Evolutionary conservation across 2,113 vertebrate genomes (phyloP), one percentile per base, ranked within the genome.

Genomic region (Patagioenas fasciata): DNA sequence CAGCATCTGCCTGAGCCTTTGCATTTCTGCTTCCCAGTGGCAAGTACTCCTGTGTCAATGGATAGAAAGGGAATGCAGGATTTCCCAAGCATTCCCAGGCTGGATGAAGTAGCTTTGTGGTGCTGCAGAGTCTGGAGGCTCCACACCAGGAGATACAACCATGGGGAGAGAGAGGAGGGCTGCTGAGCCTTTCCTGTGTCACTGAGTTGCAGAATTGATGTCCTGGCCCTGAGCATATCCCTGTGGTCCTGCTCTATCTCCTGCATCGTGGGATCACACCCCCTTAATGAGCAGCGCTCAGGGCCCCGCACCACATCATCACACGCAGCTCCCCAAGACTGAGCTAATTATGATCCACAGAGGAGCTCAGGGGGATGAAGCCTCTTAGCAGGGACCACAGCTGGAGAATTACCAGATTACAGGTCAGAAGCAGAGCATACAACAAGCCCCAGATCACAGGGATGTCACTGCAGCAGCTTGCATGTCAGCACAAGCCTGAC

Each of bases 211-310:
- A 75, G 53, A 67, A 71, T 9, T 47, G 32, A 28, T n/a, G 13
- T 14, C 9, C 28, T n/a, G 40, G 1, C 6, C 16, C 2, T 23
- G 15, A 54, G 24, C 14, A 12, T 21, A n/a, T 57, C 64, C n/a
- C 7, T 2, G 5, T 26, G 13, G 34, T 13, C 15, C 73, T 84
- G n/a, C 11, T 72, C 23, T 0, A 0, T 10, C 56, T 62, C 5
- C 29, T 38, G 48, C 48, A n/a, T 28, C n/a, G 28, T n/a, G 10
- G 47, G 38, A n/a, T 15, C 24, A 1, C 3, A 8, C 8, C 61
- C 38, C 5, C 2, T 28, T 5, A 3, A 4, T 2, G 10, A 71
- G 44, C 66, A 54, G 25, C 3, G 0, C 3, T 11, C 4, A 0
- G 38, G 7, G 23, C 48, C 9, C 51, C 34, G 11, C 2, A 31